These are phyloP conservation scores for Polypterus senegalus DNA, from an alignment of 2,113 vertebrate species.

Conservation along the genomic window DNA sequence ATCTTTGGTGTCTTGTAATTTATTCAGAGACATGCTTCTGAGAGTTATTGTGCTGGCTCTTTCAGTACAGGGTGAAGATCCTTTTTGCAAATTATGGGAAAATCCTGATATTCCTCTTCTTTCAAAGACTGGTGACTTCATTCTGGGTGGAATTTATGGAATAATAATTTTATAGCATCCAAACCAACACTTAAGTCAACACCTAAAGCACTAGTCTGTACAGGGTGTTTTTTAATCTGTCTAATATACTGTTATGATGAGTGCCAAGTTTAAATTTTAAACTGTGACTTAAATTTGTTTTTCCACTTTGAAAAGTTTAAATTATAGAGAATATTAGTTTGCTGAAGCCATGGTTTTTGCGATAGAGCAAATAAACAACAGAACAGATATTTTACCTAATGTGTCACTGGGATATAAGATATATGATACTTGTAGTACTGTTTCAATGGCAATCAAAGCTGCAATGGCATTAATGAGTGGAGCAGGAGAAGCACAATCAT, in stretches of 20 bases:
- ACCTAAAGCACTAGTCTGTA: slow-evolving; percentile 34
- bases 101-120: slow-evolving; percentile 39
- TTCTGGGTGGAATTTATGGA: slow-evolving; percentile 47
- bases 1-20: too few species aligned
- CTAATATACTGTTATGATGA: neutral
- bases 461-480: slow-evolving; percentile 48
- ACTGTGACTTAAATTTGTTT: neutral
- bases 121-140: slow-evolving; percentile 40
- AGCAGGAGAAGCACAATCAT: slow-evolving; percentile 18
- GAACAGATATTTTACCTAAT: slow-evolving; percentile 40
- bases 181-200: slow-evolving; percentile 31
- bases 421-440: slow-evolving; percentile 50
- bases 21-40: slow-evolving; percentile 1
- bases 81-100: slow-evolving; percentile 33
- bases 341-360: slow-evolving; percentile 57
- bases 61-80: neutral
- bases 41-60: slow-evolving; percentile 7
- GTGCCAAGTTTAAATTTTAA: neutral
- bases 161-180: slow-evolving; percentile 35
- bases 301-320: slow-evolving; percentile 11
- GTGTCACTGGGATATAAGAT: slow-evolving; percentile 51
- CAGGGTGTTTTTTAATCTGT: slow-evolving; percentile 23
- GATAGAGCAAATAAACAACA: slow-evolving; percentile 55
- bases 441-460: slow-evolving; percentile 45
- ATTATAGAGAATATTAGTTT: slow-evolving; percentile 37